Evolutionary conservation across 2,888 invertebrate genomes (phyloP).

Genomic region (Drosophila mulleri): DNA sequence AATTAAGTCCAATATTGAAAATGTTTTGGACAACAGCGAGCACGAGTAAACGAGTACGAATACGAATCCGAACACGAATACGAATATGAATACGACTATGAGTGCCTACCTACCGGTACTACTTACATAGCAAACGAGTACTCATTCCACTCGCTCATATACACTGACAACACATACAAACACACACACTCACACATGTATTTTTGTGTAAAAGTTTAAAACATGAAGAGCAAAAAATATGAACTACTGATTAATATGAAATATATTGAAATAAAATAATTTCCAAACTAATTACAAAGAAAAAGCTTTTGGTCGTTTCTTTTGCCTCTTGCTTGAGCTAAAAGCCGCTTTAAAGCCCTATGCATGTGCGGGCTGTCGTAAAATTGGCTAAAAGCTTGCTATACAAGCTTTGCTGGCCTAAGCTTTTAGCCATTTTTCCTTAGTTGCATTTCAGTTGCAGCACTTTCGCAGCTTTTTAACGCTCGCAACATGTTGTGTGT

Average conservation of each 20-base stretch:
- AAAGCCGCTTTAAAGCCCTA: not conserved
- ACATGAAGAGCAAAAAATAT: slow-evolving; percentile 61
- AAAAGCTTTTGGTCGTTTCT: not conserved
- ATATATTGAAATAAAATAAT: slow-evolving; percentile 78
- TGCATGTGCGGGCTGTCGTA: not conserved
- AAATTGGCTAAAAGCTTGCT: not conserved
- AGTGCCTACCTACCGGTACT: slow-evolving; percentile 6
- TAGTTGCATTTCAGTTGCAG: not conserved
- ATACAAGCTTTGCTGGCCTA: not conserved
- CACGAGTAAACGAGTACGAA: slow-evolving; percentile 15
- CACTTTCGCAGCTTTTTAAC: not conserved
- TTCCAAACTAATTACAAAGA: slow-evolving; percentile 65
- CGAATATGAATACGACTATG: slow-evolving; percentile 11
- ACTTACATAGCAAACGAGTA: slow-evolving; percentile 20
- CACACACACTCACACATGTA: slow-evolving; percentile 43
- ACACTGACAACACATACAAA: slow-evolving; percentile 15
- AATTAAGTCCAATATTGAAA: slow-evolving; percentile 54
- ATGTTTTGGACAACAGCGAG: slow-evolving; percentile 35
- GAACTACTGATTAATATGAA: slow-evolving; percentile 77
- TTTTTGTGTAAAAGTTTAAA: slow-evolving; percentile 75
- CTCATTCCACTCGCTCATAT: slow-evolving; percentile 30
- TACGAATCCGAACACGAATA: slow-evolving; percentile 8
- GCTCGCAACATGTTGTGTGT: not conserved
- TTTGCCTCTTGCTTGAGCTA: not conserved
- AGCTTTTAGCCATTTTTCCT: slow-evolving; percentile 6